phyloP scores from a whole-genome alignment of 2,888 invertebrate genomes.

The Allophyes oxyacanthae region DNA sequence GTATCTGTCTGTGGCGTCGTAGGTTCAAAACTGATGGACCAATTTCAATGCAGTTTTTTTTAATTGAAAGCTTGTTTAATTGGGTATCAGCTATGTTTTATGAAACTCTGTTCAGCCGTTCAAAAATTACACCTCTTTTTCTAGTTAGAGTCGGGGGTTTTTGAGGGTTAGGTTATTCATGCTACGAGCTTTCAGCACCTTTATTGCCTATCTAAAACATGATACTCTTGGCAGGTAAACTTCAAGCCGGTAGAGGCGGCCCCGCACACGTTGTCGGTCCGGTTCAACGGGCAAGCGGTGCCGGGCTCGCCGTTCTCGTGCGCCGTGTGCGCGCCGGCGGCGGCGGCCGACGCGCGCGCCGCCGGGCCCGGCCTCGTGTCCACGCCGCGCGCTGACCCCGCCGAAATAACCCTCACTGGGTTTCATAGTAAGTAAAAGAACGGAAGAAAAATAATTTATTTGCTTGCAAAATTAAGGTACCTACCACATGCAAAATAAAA shows the following conservation, averaged over 20 bases:
- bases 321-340: conserved; percentile 90
- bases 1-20: too few species aligned
- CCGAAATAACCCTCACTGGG: conserved; percentile 84
- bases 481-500: neutral
- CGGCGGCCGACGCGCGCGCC: conserved; percentile 82
- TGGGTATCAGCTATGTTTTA: too few species aligned
- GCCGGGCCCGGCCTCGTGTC: conserved; percentile 80
- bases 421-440: conserved; percentile 74
- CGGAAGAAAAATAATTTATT: too few species aligned
- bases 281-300: conserved; percentile 93
- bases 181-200: too few species aligned
- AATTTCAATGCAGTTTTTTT: too few species aligned
- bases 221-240: conserved; percentile 90
- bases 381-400: conserved; percentile 77
- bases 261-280: conserved; percentile 96
- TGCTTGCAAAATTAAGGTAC: too few species aligned
- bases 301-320: conserved; percentile 98
- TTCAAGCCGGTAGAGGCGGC: conserved; percentile 99
- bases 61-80: too few species aligned
- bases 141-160: too few species aligned
- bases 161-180: too few species aligned
- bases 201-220: neutral
- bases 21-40: too few species aligned
- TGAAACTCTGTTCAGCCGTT: too few species aligned
- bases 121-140: too few species aligned